Base-by-base conservation (phyloP, 2,888 invertebrate species). In the Drosophila prostipennis region DNA sequence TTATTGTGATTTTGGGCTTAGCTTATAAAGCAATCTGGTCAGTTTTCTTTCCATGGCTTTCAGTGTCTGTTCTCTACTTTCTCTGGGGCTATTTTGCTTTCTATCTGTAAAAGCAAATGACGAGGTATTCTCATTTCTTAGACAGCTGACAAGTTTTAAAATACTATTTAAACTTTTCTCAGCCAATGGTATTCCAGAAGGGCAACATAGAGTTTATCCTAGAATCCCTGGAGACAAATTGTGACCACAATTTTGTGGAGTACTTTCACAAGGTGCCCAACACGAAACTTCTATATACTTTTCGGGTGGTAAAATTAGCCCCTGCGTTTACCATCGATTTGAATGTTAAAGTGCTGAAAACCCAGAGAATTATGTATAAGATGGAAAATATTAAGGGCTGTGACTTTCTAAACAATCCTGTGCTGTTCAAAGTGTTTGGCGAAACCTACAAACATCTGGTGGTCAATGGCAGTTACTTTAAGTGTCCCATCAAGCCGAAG, bases 401-500 rank as follows among this genome's bases (percentile, higher is more conserved):
- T 3, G 49, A 45, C 0, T 79, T 77, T 13, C 13, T 77, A 0
- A 52, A 40, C 0, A 79, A 54, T 43, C 74, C 60, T 0, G 0
- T 84, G 13, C 16, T 45, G 14, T 64, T 48, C 14, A 53, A 48
- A 14, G 36, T 56, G 8, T 67, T 79, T 7, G 16, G 29, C 5
- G 16, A 7, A 5, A 2, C 64, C 11, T 83, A 83, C 67, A 43
- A 59, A 6, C 32, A 42, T 6, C 42, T 78, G 32, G 42, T 86
- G 52, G 78, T 77, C 29, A 86, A 83, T 37, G 59, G 54, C 39
- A 65, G 52, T 6, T 56, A 48, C 49, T 79, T 74, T 19, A 56
- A 55, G 23, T 80, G 83, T 6, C 69, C 83, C 48, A 72, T 82
- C 4, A 36, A 36, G 1, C 61, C 74, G 7, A 68, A 57, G 3